Percentiles rank a stretch among this genome's conserved stretches.
Evolutionary conservation across 1,140 invertebrate species (phyloP).

Genomic region (Pristionchus pacificus): DNA sequence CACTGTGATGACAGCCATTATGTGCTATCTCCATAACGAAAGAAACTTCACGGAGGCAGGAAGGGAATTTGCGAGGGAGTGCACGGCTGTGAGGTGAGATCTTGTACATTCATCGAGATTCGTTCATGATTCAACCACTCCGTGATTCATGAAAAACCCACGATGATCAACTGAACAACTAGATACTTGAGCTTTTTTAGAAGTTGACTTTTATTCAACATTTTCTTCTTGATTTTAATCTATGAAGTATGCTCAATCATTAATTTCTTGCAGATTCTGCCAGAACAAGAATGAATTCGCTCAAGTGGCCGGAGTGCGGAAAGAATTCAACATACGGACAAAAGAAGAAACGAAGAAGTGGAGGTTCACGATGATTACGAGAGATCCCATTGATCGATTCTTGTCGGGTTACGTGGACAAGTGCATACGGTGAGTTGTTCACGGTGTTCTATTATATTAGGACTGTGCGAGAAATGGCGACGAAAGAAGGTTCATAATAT

Average conservation of each 20-base stretch:
- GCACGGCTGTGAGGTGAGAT: too few relatives aligned
- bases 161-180: too few relatives aligned
- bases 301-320: neutral
- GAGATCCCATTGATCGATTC: slow-evolving; percentile 20
- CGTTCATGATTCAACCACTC: too few relatives aligned
- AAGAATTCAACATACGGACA: neutral
- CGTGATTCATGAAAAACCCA: too few relatives aligned
- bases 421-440: slow-evolving; percentile 13
- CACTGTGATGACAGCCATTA: slow-evolving; percentile 21
- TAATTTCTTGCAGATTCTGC: slow-evolving; percentile 2
- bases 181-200: slow-evolving; percentile 16
- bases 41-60: neutral
- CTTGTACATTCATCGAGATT: too few relatives aligned
- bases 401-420: slow-evolving; percentile 20
- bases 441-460: neutral
- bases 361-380: slow-evolving; percentile 16
- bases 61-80: slow-evolving; percentile 17
- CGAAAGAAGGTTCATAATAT: too few relatives aligned
- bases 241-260: too few relatives aligned
- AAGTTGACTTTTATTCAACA: slow-evolving; percentile 3
- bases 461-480: too few relatives aligned
- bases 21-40: slow-evolving; percentile 20
- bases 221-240: slow-evolving; percentile 7
- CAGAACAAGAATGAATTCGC: neutral
- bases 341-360: slow-evolving; percentile 4